Conservation (phyloP, 2,113 vertebrate genomes). For the Ictalurus punctatus region DNA sequence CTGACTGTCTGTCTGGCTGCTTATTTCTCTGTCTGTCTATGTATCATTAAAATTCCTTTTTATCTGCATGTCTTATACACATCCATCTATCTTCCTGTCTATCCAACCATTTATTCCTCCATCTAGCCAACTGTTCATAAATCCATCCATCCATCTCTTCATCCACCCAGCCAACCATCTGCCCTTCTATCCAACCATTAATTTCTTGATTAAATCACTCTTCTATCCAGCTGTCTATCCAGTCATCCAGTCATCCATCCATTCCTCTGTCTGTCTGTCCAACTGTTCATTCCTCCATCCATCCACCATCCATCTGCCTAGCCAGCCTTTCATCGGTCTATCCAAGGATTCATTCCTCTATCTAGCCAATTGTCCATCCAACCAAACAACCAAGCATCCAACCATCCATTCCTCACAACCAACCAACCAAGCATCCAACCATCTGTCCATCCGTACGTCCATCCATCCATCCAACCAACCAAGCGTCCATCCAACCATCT, state of each 20-base stretch:
- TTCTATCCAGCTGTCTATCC: too few relatives aligned
- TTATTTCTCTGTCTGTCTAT: not conserved
- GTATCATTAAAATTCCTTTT: not conserved
- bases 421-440: too few relatives aligned
- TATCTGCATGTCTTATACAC: not conserved
- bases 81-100: not conserved
- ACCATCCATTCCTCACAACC: not conserved
- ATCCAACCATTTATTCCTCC: not conserved
- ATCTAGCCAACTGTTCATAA: not conserved
- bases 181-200: not conserved
- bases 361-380: not conserved
- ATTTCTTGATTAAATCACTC: not conserved
- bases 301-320: not conserved
- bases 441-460: not conserved
- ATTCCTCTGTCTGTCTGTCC: too few relatives aligned
- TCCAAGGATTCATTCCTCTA: not conserved
- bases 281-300: not conserved
- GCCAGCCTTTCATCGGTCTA: rapidly evolving
- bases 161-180: not conserved
- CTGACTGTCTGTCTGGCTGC: not conserved
- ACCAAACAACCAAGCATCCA: not conserved
- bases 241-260: not conserved
- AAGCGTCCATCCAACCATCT: not conserved
- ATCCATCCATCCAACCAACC: not conserved
- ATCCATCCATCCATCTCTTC: too few relatives aligned